phyloP scores from a whole-genome alignment of 2,888 invertebrate genomes.

The Metacarcinus magister region DNA sequence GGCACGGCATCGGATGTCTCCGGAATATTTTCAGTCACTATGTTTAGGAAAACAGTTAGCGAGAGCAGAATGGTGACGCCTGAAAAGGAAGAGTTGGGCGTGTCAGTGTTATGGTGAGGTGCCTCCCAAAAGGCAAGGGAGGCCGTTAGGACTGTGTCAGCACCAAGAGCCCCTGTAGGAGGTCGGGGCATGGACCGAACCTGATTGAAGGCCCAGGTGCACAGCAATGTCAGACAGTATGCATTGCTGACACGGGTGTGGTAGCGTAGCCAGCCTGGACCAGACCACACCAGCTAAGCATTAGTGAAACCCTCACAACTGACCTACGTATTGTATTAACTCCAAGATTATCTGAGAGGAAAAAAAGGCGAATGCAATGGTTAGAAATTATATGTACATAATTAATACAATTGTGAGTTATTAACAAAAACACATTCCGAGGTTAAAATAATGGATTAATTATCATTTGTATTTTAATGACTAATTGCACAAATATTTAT shows the following conservation, averaged over 20 bases:
- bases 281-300: neutral
- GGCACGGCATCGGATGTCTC: constrained; percentile 99
- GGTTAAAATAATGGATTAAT: neutral
- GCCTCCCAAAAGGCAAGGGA: neutral
- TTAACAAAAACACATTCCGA: neutral
- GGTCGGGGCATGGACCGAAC: neutral
- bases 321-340: neutral
- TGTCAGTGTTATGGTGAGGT: constrained; percentile 67
- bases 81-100: constrained; percentile 75
- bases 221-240: neutral
- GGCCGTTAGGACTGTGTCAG: neutral
- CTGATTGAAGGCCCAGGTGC: constrained; percentile 3
- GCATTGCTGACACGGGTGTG: neutral
- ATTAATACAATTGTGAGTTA: neutral
- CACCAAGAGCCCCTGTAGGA: neutral
- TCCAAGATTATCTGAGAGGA: constrained; percentile 13
- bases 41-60: constrained; percentile 99
- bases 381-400: neutral
- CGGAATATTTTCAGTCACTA: constrained; percentile 99
- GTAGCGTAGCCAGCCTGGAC: neutral
- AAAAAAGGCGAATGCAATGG: neutral
- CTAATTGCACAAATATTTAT: neutral
- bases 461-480: neutral
- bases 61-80: constrained; percentile 98
- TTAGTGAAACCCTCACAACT: neutral